Evolutionary conservation across 2,797 vertebrate species (phyloP), one percentile per base, ranked within the genome.

Genomic region (Pangasius sanitwongsei): DNA sequence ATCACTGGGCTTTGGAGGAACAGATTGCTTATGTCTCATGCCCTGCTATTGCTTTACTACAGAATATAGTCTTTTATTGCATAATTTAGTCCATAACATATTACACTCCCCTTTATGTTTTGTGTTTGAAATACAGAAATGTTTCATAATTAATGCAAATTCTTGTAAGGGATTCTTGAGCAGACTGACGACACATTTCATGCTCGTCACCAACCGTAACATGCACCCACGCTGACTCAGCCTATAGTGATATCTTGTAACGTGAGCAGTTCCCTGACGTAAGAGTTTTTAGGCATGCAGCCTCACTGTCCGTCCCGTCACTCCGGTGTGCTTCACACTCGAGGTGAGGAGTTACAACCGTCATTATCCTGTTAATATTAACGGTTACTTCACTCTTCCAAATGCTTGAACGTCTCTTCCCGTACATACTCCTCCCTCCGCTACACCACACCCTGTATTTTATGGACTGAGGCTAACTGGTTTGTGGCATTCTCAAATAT

Each of bases 391-490:
- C 63, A 59, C 16, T 23, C n/a, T 12, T 25, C n/a, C 28, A 57
- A 63, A 20, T 28, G 25, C 34, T 16, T 5, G 48, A 70, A 63
- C 28, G 37, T 63, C n/a, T n/a, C 44, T 28, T 85, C 25, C 34
- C 28, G 85, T 69, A 72, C 31, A 5, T 48, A 34, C 74, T 87
- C 44, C 75, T 87, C 85, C 59, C 69, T 70, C 72, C 74, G 65
- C 48, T 89, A 28, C 2, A 3, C 65, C 88, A 81, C 61, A 31
- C 65, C 61, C 63, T 84, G 80, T 8, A 23, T 53, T 85, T 87
- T 70, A 34, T 89, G 86, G 89, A 89, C 90, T 89, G 69, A 88
- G 86, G 63, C 88, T 89, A 28, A 74, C 44, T 55, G 44, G n/a
- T 31, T 72, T 85, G 65, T 48, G 81, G 55, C 86, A 86, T n/a